Conservation (phyloP, 1,140 invertebrate genomes). For the Diprion similis region DNA sequence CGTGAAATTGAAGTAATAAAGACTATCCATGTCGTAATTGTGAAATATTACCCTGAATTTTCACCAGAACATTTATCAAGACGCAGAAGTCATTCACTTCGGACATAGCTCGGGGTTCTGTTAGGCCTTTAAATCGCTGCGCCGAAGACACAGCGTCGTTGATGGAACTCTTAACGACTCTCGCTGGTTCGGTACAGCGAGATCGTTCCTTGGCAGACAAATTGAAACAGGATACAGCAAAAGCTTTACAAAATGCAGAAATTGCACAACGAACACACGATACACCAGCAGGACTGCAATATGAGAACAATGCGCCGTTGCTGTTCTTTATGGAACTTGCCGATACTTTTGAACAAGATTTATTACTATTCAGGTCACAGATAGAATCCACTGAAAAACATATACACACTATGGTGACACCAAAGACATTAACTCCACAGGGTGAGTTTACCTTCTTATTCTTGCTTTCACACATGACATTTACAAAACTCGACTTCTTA, state of each 20-base stretch:
- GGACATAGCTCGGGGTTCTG: slow-evolving; percentile 78
- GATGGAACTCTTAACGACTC: slow-evolving; percentile 70
- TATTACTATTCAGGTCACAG: slow-evolving; percentile 73
- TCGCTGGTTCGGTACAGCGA: slow-evolving; percentile 67
- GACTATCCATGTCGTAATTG: slow-evolving; percentile 7
- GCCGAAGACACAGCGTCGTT: slow-evolving; percentile 70
- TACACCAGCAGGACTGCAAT: slow-evolving; percentile 76
- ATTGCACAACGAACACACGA: slow-evolving; percentile 82
- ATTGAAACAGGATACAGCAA: slow-evolving; percentile 76
- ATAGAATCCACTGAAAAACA: slow-evolving; percentile 79
- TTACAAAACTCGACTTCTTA: background rate
- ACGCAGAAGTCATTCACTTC: slow-evolving; percentile 82
- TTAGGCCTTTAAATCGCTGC: slow-evolving; percentile 71
- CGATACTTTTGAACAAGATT: slow-evolving; percentile 76
- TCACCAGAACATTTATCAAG: slow-evolving; percentile 81
- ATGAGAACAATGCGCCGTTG: slow-evolving; percentile 78
- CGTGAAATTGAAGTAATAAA: slow-evolving; percentile 18
- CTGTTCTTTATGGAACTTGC: slow-evolving; percentile 76
- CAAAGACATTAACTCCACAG: slow-evolving; percentile 71
- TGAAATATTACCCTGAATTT: slow-evolving; percentile 50
- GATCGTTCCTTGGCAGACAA: slow-evolving; percentile 73
- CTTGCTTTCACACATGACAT: slow-evolving; percentile 8
- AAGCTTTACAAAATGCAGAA: slow-evolving; percentile 76
- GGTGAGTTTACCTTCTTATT: slow-evolving; percentile 57
- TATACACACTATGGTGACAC: slow-evolving; percentile 72